These are phyloP conservation scores for Rallus crepitans DNA, from an alignment of 2,797 vertebrate genomes.

Conservation along the genomic window DNA sequence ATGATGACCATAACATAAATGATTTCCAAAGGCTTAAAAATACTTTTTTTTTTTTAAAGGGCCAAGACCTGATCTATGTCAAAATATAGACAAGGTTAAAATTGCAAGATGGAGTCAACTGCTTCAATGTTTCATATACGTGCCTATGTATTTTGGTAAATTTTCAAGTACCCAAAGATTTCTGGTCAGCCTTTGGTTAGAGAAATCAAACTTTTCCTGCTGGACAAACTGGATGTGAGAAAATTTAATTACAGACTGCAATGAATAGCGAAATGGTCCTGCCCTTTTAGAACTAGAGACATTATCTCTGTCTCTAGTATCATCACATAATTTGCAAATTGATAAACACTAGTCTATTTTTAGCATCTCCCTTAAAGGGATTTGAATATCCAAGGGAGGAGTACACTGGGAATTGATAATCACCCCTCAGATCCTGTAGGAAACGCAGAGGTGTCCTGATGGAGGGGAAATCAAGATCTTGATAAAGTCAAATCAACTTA, in stretches of 20 bases:
- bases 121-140: background rate
- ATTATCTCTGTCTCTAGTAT: accelerated
- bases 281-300: background rate
- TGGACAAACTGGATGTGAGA: background rate
- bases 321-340: background rate
- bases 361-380: background rate
- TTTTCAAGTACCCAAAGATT: background rate
- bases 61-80: background rate
- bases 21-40: background rate
- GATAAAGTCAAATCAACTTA: background rate
- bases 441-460: background rate
- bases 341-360: background rate
- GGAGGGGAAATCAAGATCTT: background rate
- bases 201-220: background rate
- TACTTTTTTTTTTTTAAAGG: background rate
- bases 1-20: background rate
- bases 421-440: background rate
- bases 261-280: background rate
- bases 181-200: background rate
- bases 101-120: background rate
- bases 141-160: background rate
- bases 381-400: background rate
- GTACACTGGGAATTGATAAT: background rate
- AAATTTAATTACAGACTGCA: background rate
- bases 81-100: background rate